Conservation (phyloP, 2,113 vertebrate genomes). For the Nibea coibor region DNA sequence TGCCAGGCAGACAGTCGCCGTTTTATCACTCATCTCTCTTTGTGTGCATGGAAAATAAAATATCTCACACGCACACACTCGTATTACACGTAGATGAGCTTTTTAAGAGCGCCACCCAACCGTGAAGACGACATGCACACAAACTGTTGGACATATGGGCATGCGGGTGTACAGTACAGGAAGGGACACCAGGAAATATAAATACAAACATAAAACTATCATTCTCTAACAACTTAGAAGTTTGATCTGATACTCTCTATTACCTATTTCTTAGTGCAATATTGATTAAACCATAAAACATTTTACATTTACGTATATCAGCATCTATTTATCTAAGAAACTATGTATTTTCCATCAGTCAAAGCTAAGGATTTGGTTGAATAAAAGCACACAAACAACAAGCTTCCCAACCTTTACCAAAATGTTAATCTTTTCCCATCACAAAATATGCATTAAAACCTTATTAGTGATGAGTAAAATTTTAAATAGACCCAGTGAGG, state of each 20-base stretch:
- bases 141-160: constrained; percentile 25
- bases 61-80: constrained; percentile 37
- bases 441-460: background rate
- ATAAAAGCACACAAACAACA: background rate
- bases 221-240: background rate
- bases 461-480: background rate
- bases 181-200: background rate
- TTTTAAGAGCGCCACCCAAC: constrained; percentile 32
- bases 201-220: background rate
- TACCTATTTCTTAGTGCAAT: too few species aligned
- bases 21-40: constrained; percentile 65
- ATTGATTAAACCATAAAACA: too few species aligned
- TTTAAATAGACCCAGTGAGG: constrained; percentile 7
- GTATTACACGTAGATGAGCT: constrained; percentile 47
- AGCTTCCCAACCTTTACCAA: background rate
- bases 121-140: constrained; percentile 15
- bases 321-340: too few species aligned
- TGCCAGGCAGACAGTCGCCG: constrained; percentile 47
- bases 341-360: too few species aligned
- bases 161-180: background rate
- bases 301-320: too few species aligned
- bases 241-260: background rate
- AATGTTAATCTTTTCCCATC: background rate
- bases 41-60: constrained; percentile 66
- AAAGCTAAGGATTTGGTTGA: too few species aligned